Evolutionary conservation across 2,888 invertebrate genomes (phyloP).

Genomic region (Caenorhabditis wallacei): DNA sequence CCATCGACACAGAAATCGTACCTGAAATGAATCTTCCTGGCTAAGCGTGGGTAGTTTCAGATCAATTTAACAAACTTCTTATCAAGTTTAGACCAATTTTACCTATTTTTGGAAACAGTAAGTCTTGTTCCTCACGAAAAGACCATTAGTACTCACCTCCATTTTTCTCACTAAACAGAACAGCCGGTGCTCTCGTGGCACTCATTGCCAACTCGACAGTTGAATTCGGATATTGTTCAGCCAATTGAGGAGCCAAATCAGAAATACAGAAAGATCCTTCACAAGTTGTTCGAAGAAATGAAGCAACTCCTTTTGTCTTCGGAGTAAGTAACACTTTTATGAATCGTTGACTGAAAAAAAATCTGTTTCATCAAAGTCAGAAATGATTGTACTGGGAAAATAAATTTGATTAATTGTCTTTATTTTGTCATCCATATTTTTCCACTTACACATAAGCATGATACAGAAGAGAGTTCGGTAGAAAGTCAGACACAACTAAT

Average conservation of each 20-base stretch:
- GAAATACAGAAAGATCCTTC: constrained; percentile 72
- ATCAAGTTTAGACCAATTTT: no score
- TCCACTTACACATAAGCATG: constrained; percentile 78
- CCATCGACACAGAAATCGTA: constrained; percentile 69
- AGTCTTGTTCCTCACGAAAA: no score
- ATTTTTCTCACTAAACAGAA: constrained; percentile 75
- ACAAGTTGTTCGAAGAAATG: constrained; percentile 73
- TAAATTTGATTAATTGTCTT: not conserved
- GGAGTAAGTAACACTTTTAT: constrained; percentile 69
- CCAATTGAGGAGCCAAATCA: constrained; percentile 72
- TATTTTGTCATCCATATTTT: not conserved
- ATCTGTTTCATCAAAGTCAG: no score
- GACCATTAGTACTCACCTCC: constrained; percentile 69
- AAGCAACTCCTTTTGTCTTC: constrained; percentile 68
- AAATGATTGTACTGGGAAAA: no score
- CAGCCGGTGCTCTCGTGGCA: constrained; percentile 75
- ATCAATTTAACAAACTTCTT: no score
- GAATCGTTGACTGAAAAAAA: constrained; percentile 68
- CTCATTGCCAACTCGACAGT: constrained; percentile 73
- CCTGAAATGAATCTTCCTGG: constrained; percentile 64
- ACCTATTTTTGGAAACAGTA: no score
- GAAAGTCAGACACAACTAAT: constrained; percentile 79
- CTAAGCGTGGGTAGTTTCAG: no score
- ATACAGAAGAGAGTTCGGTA: constrained; percentile 81
- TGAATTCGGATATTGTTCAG: constrained; percentile 72